phyloP scores from a whole-genome alignment of 2,113 vertebrate species.

The Upupa epops region DNA sequence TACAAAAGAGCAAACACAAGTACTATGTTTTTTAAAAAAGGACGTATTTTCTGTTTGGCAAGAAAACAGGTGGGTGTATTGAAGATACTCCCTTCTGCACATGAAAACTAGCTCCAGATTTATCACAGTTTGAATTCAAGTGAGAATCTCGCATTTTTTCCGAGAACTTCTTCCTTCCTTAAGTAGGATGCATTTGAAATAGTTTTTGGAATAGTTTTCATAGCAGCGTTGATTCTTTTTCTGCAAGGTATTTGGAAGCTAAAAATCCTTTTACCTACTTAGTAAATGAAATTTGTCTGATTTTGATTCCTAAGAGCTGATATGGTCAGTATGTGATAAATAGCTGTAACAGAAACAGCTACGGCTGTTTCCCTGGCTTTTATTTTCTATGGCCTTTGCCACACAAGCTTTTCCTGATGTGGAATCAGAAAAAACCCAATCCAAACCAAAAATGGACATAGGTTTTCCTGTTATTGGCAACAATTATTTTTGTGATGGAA shows the following conservation, averaged over 20 bases:
- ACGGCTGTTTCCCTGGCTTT: not conserved
- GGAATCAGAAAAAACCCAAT: not conserved
- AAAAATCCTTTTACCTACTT: not conserved
- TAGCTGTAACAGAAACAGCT: not conserved
- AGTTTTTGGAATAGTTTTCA: not conserved
- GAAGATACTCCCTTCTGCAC: not conserved
- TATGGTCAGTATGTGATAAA: not conserved
- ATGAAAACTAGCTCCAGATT: not conserved
- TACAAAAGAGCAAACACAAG: conserved; percentile 53
- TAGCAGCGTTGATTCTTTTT: conserved; percentile 2
- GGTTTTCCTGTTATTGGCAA: not conserved
- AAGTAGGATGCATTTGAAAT: no score
- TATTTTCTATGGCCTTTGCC: not conserved
- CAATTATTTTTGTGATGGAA: not conserved
- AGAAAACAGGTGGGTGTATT: not conserved
- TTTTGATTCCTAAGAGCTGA: not conserved
- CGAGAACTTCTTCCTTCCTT: not conserved
- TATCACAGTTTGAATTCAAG: not conserved
- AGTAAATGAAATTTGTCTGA: not conserved
- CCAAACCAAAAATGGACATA: not conserved
- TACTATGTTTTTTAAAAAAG: not conserved
- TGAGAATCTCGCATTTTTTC: not conserved
- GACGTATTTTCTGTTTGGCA: not conserved
- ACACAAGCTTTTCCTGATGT: not conserved
- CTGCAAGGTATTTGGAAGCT: not conserved